Evolutionary conservation across 2,113 vertebrate species (phyloP), one percentile per base, ranked within the genome.

Genomic region (Muntiacus muntjak): DNA sequence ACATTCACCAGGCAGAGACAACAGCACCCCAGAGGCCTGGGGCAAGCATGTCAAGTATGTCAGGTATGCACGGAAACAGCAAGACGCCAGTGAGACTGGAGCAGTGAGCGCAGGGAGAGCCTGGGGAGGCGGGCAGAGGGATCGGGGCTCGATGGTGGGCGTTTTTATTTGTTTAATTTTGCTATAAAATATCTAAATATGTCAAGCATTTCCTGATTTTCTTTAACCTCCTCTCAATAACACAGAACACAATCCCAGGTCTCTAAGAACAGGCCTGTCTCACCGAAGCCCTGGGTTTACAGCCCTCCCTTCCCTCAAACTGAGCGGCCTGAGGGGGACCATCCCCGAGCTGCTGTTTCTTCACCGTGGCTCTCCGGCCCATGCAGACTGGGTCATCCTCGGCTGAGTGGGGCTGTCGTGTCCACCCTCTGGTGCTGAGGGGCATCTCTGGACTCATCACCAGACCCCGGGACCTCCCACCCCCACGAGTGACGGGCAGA

Each of bases 1-100:
- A 87, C 43, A 43, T 14, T 13, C 57, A 14, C 33, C 7, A 47
- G 60, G 30, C 10, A 36, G 2, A 23, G 7, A 17, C 33, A 19
- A 74, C 4, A 82, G 76, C 50, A 47, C 45, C 45, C 13, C 79
- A 82, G 47, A n/a, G 94, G n/a, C 71, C 19, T 4, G 2, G 40
- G 17, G 25, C 6, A 10, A 17, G 33, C 4, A 15, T 1, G 36
- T 14, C 43, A 28, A 25, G 26, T 28, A 8, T 5, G 79, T 23
- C 54, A 55, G 21, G 54, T 1, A 23, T 2, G 47, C 47, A 23
- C 7, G 79, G 54, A 85, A 52, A 57, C 0, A 25, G 13, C 62
- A 2, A 14, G 43, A 62, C 2, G 1, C 25, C n/a, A 28, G n/a
- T 33, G 10, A 2, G 15, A 30, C 2, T 5, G 3, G 23, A 8